These are phyloP conservation scores for Hemicordylus capensis DNA, from an alignment of 2,113 vertebrate species.

Conservation along the genomic window DNA sequence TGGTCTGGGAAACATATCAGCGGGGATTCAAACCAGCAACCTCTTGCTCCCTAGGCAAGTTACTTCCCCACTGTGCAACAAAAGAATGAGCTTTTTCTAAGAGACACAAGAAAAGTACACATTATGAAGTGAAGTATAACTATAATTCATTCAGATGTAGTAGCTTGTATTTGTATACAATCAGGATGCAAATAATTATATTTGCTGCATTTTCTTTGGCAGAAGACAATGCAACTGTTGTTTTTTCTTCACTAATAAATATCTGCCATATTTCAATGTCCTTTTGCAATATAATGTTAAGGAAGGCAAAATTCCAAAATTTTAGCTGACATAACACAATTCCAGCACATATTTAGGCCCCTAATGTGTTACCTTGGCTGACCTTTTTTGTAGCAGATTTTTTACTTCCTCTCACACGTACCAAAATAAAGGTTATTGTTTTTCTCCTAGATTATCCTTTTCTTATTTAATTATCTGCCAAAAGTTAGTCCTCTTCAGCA, in stretches of 20 bases:
- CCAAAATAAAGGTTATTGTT: slow-evolving; percentile 69
- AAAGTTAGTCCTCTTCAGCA: slow-evolving; percentile 61
- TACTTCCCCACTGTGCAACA: no score
- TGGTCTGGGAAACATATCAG: no score
- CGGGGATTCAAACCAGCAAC: no score
- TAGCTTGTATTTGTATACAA: background rate
- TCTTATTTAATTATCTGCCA: slow-evolving; percentile 68
- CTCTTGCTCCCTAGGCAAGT: no score
- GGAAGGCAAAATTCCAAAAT: slow-evolving; percentile 27
- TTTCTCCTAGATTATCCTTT: slow-evolving; percentile 31
- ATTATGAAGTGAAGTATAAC: background rate
- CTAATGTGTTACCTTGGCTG: slow-evolving; percentile 69
- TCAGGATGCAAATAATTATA: background rate
- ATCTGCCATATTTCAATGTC: slow-evolving; percentile 4
- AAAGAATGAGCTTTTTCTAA: background rate
- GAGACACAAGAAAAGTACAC: background rate
- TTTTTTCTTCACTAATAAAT: background rate
- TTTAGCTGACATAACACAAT: slow-evolving; percentile 21
- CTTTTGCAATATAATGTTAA: slow-evolving; percentile 4
- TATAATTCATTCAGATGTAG: background rate
- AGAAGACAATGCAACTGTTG: background rate
- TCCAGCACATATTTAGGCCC: slow-evolving; percentile 42
- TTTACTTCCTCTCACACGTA: slow-evolving; percentile 53
- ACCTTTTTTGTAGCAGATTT: slow-evolving; percentile 60
- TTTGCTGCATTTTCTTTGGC: background rate